Evolutionary conservation across 2,888 invertebrate species (phyloP).

Genomic region (Nomada hirtipes): DNA sequence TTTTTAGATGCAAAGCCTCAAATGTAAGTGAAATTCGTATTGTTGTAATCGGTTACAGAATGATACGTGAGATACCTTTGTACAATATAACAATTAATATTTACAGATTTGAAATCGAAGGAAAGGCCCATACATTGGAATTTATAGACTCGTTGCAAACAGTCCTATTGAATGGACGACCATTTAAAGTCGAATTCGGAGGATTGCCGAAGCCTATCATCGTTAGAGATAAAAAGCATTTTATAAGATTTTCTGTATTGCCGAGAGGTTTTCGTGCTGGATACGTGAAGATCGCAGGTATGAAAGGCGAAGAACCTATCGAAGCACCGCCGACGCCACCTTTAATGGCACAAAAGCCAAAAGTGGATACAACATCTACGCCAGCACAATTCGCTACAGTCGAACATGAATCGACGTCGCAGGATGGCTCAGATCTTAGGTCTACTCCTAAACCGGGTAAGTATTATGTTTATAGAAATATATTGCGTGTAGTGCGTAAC

Average conservation of each 20-base stretch:
- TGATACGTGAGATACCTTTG: neutral
- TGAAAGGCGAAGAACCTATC: constrained; percentile 87
- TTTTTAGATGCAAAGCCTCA: constrained; percentile 94
- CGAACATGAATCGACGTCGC: constrained; percentile 79
- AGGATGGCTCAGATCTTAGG: constrained; percentile 77
- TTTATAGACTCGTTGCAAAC: constrained; percentile 92
- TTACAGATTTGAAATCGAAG: constrained; percentile 88
- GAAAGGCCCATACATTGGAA: constrained; percentile 90
- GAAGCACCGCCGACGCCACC: constrained; percentile 72
- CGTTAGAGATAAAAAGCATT: constrained; percentile 91
- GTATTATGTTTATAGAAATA: constrained; percentile 32
- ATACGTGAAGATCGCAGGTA: constrained; percentile 88
- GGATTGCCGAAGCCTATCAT: constrained; percentile 92
- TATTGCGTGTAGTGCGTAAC: neutral
- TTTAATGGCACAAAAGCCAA: constrained; percentile 62
- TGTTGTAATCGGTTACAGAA: neutral
- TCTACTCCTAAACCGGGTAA: constrained; percentile 75
- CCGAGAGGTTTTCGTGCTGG: constrained; percentile 91
- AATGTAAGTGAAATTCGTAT: constrained; percentile 82
- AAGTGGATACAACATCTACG: constrained; percentile 61
- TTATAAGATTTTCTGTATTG: constrained; percentile 91
- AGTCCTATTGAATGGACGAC: constrained; percentile 91
- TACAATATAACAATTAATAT: neutral
- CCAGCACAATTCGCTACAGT: constrained; percentile 56
- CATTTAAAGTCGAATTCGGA: constrained; percentile 92